These are phyloP conservation scores for Calosoma granatense DNA, from an alignment of 1,140 invertebrate species.

Conservation along the genomic window DNA sequence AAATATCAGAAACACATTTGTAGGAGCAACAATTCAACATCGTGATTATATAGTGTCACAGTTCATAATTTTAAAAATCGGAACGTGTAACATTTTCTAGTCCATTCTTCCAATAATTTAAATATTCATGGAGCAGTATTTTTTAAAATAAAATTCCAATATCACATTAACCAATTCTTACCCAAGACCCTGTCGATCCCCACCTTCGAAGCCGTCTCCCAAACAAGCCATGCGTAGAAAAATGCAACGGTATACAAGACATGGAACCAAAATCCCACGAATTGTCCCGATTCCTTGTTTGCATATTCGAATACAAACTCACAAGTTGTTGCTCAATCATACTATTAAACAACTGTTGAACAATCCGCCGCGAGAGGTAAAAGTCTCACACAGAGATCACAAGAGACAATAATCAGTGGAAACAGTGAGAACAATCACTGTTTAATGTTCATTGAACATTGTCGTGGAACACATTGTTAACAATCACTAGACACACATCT, in stretches of 20 bases:
- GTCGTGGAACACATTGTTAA: background rate
- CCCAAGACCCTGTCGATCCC: conserved; percentile 61
- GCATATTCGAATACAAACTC: conserved; percentile 14
- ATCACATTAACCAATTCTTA: too few species aligned
- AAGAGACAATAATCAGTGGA: background rate
- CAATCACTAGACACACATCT: background rate
- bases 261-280: conserved; percentile 28
- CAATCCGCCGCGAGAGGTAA: background rate
- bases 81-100: too few species aligned
- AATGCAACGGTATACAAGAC: conserved; percentile 37
- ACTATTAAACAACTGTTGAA: background rate
- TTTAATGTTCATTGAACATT: background rate
- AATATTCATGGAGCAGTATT: too few species aligned
- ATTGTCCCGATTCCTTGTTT: conserved; percentile 23
- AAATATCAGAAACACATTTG: too few species aligned
- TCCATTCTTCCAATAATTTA: too few species aligned
- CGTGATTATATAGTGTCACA: too few species aligned
- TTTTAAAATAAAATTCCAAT: too few species aligned
- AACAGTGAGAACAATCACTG: background rate
- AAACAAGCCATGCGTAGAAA: conserved; percentile 38
- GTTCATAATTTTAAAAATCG: too few species aligned
- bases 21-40: too few species aligned
- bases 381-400: background rate
- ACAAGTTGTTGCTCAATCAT: conserved; percentile 9
- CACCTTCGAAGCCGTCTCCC: conserved; percentile 51